phyloP scores from a whole-genome alignment of 2,888 invertebrate genomes.

The Hirtodrosophila duncani region DNA sequence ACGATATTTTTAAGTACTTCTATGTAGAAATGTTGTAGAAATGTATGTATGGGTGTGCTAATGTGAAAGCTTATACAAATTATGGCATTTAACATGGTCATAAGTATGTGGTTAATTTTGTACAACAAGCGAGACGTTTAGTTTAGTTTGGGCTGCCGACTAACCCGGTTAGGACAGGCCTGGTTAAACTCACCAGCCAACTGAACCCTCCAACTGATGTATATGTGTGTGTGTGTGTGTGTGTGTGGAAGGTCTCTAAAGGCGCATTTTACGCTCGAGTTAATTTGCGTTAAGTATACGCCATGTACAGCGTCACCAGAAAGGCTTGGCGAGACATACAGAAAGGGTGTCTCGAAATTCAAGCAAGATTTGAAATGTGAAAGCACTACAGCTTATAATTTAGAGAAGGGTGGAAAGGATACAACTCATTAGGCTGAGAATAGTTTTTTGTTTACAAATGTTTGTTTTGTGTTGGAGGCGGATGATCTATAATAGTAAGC shows the following conservation, averaged over 20 bases:
- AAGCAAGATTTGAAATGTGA: too few species aligned
- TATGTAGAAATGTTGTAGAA: too few species aligned
- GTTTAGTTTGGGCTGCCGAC: conserved; percentile 36
- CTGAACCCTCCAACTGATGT: too few species aligned
- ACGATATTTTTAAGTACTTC: conserved; percentile 11
- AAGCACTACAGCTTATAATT: too few species aligned
- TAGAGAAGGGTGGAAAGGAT: too few species aligned
- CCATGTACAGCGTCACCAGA: conserved; percentile 6
- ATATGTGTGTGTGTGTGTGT: too few species aligned
- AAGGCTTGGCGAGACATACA: conserved; percentile 1
- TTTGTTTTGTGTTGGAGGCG: too few species aligned
- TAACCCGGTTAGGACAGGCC: not conserved
- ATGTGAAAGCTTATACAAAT: conserved; percentile 57
- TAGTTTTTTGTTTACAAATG: too few species aligned
- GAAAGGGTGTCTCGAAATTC: too few species aligned
- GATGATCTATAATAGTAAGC: too few species aligned
- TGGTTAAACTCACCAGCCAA: too few species aligned
- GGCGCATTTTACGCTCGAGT: conserved; percentile 15
- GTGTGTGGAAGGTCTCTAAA: conserved; percentile 20
- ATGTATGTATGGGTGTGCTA: conserved; percentile 24
- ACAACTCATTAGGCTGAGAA: too few species aligned
- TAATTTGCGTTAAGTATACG: conserved; percentile 36
- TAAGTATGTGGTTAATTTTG: conserved; percentile 62
- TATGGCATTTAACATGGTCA: conserved; percentile 60
- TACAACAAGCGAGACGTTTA: conserved; percentile 50